phyloP scores from a whole-genome alignment of 2,113 vertebrate species.

The Anolis sagrei region DNA sequence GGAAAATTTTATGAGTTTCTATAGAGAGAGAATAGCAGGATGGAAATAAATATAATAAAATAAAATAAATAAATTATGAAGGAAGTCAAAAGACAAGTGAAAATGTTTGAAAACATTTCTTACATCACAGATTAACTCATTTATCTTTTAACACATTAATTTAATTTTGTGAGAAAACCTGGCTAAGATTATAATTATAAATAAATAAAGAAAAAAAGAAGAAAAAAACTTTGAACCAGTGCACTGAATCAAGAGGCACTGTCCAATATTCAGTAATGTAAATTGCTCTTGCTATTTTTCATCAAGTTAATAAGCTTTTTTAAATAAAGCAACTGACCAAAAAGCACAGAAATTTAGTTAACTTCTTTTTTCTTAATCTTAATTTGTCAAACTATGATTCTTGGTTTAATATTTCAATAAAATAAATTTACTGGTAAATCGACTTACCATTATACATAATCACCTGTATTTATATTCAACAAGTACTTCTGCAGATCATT shows the following conservation, averaged over 20 bases:
- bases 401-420: not conserved
- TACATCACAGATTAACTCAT: not conserved
- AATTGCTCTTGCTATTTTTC: not conserved
- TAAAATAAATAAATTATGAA: not conserved
- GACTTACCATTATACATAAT: not conserved
- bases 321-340: not conserved
- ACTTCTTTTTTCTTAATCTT: not conserved
- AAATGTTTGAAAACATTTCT: not conserved
- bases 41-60: too few relatives aligned
- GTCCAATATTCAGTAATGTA: not conserved
- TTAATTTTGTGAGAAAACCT: not conserved
- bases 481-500: not conserved
- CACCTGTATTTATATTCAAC: not conserved
- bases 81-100: not conserved
- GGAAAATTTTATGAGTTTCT: not conserved
- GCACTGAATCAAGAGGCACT: not conserved
- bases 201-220: not conserved
- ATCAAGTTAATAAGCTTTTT: not conserved
- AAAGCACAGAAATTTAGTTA: too few relatives aligned
- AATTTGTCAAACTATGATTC: not conserved
- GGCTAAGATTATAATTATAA: not conserved
- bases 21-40: too few relatives aligned
- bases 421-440: not conserved
- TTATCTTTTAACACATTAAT: not conserved
- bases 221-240: not conserved